Evolutionary conservation across 1,140 invertebrate species (phyloP), one percentile per base, ranked within the genome.

Genomic region (Nilaparvata lugens): DNA sequence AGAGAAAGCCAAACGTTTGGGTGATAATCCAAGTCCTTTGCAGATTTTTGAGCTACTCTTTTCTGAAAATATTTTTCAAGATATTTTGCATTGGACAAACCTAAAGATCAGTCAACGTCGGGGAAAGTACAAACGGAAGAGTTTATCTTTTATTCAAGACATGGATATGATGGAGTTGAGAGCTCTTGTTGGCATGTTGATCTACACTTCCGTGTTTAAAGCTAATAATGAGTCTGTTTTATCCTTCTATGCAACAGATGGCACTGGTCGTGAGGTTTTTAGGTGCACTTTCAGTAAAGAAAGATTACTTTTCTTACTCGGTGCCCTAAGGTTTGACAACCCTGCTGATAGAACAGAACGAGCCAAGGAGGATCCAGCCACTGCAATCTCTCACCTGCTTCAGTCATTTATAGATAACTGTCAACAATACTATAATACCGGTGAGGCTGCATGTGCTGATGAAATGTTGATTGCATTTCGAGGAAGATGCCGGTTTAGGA

Each of bases 401-500:
- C 62, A 71, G n/a, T 68, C 60, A 48, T 72, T 74, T 67, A 62
- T 75, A 23, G 58, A 62, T 16, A 73, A 75, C 64, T 72, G 65
- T 65, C 67, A 71, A n/a, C n/a, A n/a, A 64, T 61, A 57, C 56
- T 74, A 73, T 62, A 58, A 62, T 55, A 55, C 66, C 2, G 63
- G 67, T 7, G 62, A 58, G 52, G 61, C 65, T 52, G 64, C 64
- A 28, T 68, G 66, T 55, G 67, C 76, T 40, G 74, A 77, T 67
- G 74, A 77, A 69, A 74, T 73, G 65, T 60, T 76, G 18, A 56
- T 71, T 16, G 52, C 62, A 31, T 76, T 74, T 62, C 55, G 69
- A 38, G 74, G 74, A 18, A 60, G 68, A 23, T 75, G 71, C 56
- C 18, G 24, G 16, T 78, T 77, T 60, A 64, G 69, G 45, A 68